phyloP scores from a whole-genome alignment of 2,888 invertebrate genomes.

The Thymelicus acteon region DNA sequence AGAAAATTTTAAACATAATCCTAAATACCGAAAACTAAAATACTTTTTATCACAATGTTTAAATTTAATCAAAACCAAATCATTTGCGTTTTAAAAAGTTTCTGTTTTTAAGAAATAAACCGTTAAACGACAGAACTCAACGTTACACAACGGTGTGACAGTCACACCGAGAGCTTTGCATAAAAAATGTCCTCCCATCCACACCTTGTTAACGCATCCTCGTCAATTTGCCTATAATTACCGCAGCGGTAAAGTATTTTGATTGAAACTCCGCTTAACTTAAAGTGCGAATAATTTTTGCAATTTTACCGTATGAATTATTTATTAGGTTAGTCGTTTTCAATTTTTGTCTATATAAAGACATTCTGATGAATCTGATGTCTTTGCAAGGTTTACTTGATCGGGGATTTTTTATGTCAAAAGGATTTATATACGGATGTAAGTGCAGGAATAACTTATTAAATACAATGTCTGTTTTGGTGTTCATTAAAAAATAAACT shows the following conservation, averaged over 20 bases:
- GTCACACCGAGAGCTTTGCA: slow-evolving; percentile 41
- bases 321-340: slow-evolving; percentile 47
- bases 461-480: not conserved
- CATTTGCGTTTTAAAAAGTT: too few relatives aligned
- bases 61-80: too few relatives aligned
- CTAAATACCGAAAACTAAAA: too few relatives aligned
- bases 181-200: slow-evolving; percentile 60
- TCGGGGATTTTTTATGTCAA: not conserved
- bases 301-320: slow-evolving; percentile 49
- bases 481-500: not conserved
- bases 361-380: not conserved
- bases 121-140: not conserved
- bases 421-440: not conserved
- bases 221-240: slow-evolving; percentile 78
- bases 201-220: slow-evolving; percentile 65
- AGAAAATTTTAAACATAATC: too few relatives aligned
- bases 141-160: slow-evolving; percentile 53
- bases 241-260: slow-evolving; percentile 63
- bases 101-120: too few relatives aligned
- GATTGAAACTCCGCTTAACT: slow-evolving; percentile 53
- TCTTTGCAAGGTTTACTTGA: not conserved
- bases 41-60: too few relatives aligned
- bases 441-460: too few relatives aligned
- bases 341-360: slow-evolving; percentile 32
- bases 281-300: slow-evolving; percentile 45